Evolutionary conservation across 2,113 vertebrate species (phyloP), one percentile per base, ranked within the genome.

Genomic region (Condylura cristata): DNA sequence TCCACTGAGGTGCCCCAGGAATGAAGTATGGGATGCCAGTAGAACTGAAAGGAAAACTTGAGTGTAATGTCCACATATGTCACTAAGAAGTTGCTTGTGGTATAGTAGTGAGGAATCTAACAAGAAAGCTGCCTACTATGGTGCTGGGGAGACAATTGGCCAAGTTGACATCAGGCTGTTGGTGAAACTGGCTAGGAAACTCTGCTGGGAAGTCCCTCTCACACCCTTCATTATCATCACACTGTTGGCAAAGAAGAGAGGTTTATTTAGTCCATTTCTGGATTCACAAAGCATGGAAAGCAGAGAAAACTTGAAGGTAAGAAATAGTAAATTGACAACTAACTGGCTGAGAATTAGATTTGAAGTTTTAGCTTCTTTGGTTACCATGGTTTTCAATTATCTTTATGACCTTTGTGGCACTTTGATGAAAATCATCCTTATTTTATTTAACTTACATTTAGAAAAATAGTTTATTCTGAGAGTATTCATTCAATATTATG

Each of bases 391-490:
- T 93, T 95, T 93, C 74, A 80, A 17, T 41, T 41, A 74, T 70
- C 7, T 51, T 53, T 3, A 61, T 61, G 70, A 58, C 13, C 74
- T 74, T 82, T 66, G 24, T 58, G 20, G 93, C 56, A 11, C 1
- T 93, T n/a, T 70, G 48, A 68, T 53, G 18, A 80, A 94, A 84
- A 84, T 56, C 13, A 18, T 28, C 8, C 8, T 83, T 75, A 71
- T 75, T 93, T 91, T 72, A 75, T 78, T 89, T 93, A 72, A 90
- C 2, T 61, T 93, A 34, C 7, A 89, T 39, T 13, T 71, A 70
- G 10, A 87, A 68, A 83, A 81, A 18, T 89, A 3, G 2, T 39
- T 94, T 51, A 34, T 34, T 41, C 18, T 87, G 39, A 91, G 81
- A 60, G 58, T 65, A 66, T 93, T 89, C 90, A 61, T 71, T 90